phyloP scores from a whole-genome alignment of 92 coral and sea anemone species.

The Metridium senile region DNA sequence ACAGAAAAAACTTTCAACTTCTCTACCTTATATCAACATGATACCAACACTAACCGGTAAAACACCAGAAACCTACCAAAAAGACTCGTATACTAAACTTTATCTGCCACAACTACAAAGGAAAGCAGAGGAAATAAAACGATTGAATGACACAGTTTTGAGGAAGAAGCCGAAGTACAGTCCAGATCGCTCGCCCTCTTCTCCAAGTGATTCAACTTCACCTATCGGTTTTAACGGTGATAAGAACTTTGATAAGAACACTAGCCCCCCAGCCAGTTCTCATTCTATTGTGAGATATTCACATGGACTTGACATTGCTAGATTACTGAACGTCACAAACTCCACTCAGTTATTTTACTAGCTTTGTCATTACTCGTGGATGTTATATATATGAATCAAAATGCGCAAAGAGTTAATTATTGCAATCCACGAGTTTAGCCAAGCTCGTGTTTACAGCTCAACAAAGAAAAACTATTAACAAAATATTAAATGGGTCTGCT shows the following conservation, averaged over 20 bases:
- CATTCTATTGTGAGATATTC: conserved; percentile 41
- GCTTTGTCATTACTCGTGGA: background rate
- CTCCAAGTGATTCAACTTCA: conserved; percentile 10
- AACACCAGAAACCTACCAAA: background rate
- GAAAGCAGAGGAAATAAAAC: conserved; percentile 36
- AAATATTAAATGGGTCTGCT: too few relatives aligned
- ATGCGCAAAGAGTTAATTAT: background rate
- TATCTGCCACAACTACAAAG: conserved; percentile 59
- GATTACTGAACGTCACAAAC: conserved; percentile 11
- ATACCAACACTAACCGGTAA: conserved; percentile 10
- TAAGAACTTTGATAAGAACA: background rate
- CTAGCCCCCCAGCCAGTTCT: conserved; percentile 32
- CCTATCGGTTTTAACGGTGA: conserved; percentile 7
- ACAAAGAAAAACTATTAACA: too few relatives aligned
- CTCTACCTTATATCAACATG: conserved; percentile 27
- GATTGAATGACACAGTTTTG: conserved; percentile 43
- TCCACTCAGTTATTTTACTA: conserved; percentile 23
- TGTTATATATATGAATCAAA: background rate
- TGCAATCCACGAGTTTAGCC: background rate
- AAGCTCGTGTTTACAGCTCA: too few relatives aligned
- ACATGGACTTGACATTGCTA: conserved; percentile 38
- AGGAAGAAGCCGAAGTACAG: conserved; percentile 49
- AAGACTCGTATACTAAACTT: conserved; percentile 42
- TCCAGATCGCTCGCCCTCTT: conserved; percentile 16
- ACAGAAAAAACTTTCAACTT: conserved; percentile 22